Base-by-base conservation (phyloP, 2,888 invertebrate species). In the Trimorus sp. region DNA sequence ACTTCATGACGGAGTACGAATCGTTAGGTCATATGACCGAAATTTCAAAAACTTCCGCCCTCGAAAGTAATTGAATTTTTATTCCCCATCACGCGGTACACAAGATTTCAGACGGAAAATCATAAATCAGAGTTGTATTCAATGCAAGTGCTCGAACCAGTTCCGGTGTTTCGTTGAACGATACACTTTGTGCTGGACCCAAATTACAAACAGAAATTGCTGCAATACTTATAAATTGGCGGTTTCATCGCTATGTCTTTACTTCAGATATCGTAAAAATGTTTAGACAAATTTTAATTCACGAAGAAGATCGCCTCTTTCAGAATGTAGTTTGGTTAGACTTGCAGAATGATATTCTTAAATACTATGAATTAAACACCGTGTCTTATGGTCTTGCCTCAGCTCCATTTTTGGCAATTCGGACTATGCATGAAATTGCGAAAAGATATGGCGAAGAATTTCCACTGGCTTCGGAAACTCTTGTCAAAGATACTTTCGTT, bases 121-220 rank as follows among this genome's bases (percentile, higher is more conserved):
- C n/a, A n/a, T n/a, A n/a, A n/a, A n/a, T n/a, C n/a, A n/a, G n/a
- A n/a, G n/a, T n/a, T n/a, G n/a, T n/a, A n/a, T n/a, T n/a, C n/a
- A n/a, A n/a, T n/a, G n/a, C n/a, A n/a, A n/a, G n/a, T n/a, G n/a
- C n/a, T n/a, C n/a, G n/a, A n/a, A n/a, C n/a, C n/a, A n/a, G n/a
- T n/a, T n/a, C n/a, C n/a, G n/a, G n/a, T n/a, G n/a, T n/a, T n/a
- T n/a, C n/a, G n/a, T n/a, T n/a, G n/a, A n/a, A n/a, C n/a, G n/a
- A n/a, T n/a, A n/a, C n/a, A n/a, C 16, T 16, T 15, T 36, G 45
- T 1, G 8, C 49, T 26, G 62, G 62, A 1, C 62, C 62, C 8
- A 62, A 62, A 36, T 15, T 48, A 26, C 62, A 62, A 36, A 62
- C 7, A 12, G 62, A 62, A 1, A 45, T 62, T 12, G n/a, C 62